Evolutionary conservation across 2,888 invertebrate species (phyloP).

Genomic region (Idaea aversata): DNA sequence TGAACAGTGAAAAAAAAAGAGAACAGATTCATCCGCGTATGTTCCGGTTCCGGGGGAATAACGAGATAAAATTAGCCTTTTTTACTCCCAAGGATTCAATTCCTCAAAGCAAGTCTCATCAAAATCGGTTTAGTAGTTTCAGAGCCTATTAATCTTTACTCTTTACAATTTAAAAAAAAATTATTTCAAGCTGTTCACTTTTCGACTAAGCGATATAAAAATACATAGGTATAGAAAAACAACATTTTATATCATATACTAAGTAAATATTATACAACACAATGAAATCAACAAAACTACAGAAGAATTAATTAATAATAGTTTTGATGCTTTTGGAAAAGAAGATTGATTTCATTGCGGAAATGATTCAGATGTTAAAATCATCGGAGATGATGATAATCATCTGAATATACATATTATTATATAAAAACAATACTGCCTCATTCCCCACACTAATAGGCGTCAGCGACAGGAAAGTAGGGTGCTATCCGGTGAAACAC

Average conservation of each 20-base stretch:
- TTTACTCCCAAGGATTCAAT: no score
- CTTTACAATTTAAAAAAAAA: not conserved
- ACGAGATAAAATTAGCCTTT: no score
- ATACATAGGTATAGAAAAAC: not conserved
- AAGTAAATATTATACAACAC: constrained; percentile 40
- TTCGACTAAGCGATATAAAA: constrained; percentile 63
- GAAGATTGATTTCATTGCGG: constrained; percentile 31
- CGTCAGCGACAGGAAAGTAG: constrained; percentile 66
- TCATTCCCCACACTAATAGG: constrained; percentile 69
- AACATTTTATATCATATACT: constrained; percentile 32
- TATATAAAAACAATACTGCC: constrained; percentile 50
- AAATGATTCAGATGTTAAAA: constrained; percentile 22
- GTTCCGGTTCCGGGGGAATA: no score
- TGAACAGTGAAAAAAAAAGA: constrained; percentile 33
- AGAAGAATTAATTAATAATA: constrained; percentile 19
- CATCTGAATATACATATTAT: constrained; percentile 36
- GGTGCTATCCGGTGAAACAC: constrained; percentile 71
- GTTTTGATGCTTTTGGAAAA: not conserved
- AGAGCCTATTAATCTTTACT: no score
- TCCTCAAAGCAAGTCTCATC: no score
- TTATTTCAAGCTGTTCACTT: constrained; percentile 43
- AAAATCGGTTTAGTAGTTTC: no score
- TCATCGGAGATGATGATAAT: constrained; percentile 41
- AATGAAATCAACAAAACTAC: constrained; percentile 25
- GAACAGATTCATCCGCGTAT: not conserved